phyloP scores from a whole-genome alignment of 2,888 invertebrate species.

The Dione vanillae region DNA sequence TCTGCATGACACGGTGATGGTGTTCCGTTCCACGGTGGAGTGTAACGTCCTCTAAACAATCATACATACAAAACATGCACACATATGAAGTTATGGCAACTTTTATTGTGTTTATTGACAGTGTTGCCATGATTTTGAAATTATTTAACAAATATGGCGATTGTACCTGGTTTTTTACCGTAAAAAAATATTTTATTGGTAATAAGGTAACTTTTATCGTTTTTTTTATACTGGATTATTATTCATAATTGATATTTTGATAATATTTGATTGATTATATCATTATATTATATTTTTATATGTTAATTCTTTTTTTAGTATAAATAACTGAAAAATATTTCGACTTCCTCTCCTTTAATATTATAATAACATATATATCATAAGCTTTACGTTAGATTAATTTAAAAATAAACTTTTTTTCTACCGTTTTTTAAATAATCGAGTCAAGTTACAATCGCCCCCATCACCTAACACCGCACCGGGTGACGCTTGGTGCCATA shows the following conservation, averaged over 20 bases:
- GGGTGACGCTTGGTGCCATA: slow-evolving; percentile 73
- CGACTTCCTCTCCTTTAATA: too few relatives aligned
- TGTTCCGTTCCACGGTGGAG: slow-evolving; percentile 40
- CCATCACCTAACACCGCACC: slow-evolving; percentile 59
- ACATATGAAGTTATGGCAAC: slow-evolving; percentile 44
- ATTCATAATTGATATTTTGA: neutral
- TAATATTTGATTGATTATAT: neutral
- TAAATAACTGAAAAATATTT: too few relatives aligned
- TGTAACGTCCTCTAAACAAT: slow-evolving; percentile 39
- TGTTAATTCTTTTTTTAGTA: neutral
- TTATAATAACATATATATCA: too few relatives aligned
- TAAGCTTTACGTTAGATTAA: too few relatives aligned
- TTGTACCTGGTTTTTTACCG: slow-evolving; percentile 43
- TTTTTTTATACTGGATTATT: neutral
- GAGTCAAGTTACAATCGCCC: slow-evolving; percentile 46
- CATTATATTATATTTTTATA: neutral
- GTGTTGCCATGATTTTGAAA: slow-evolving; percentile 46
- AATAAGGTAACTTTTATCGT: neutral
- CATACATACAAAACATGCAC: slow-evolving; percentile 32
- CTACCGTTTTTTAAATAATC: too few relatives aligned
- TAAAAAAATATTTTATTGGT: neutral
- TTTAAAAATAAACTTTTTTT: too few relatives aligned
- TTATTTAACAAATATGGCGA: slow-evolving; percentile 45
- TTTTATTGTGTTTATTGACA: neutral
- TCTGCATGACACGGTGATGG: slow-evolving; percentile 54